Conservation (phyloP, 2,888 invertebrate genomes). For the Limenitis arthemis region DNA sequence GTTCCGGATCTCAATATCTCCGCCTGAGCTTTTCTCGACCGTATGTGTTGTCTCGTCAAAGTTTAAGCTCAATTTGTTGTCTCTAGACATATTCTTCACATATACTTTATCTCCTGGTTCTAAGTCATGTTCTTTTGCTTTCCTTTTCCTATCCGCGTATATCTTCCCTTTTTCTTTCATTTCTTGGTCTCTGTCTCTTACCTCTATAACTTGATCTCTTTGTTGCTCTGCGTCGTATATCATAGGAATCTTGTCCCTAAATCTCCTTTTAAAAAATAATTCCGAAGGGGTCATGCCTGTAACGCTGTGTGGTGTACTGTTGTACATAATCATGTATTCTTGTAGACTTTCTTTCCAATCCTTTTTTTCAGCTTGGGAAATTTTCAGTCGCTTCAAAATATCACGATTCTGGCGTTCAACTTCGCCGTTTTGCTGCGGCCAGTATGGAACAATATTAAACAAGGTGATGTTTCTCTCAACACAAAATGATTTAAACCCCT, state of each 20-base stretch:
- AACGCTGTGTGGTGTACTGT: conserved; percentile 31
- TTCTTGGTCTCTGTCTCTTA: conserved; percentile 16
- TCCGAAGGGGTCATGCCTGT: conserved; percentile 20
- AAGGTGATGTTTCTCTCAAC: too few relatives aligned
- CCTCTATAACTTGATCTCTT: conserved; percentile 9
- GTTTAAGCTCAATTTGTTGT: conserved; percentile 15
- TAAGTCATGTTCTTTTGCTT: conserved; percentile 4
- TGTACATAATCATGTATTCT: conserved; percentile 29
- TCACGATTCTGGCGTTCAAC: conserved; percentile 17
- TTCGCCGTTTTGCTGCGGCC: background rate
- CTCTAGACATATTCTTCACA: conserved; percentile 12
- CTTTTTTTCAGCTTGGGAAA: conserved; percentile 8
- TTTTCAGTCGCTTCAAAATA: conserved; percentile 18
- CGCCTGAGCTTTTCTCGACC: background rate
- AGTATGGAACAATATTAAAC: background rate
- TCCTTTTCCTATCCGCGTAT: conserved; percentile 17
- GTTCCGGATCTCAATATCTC: too few relatives aligned
- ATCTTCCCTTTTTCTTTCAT: conserved; percentile 20
- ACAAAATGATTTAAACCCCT: too few relatives aligned
- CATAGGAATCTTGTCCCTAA: too few relatives aligned
- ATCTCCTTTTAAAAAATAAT: too few relatives aligned
- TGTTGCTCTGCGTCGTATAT: too few relatives aligned
- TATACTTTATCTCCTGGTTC: conserved; percentile 18
- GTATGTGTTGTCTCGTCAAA: conserved; percentile 9
- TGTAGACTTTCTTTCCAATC: conserved; percentile 4